Evolutionary conservation across 1,140 invertebrate genomes (phyloP).

Genomic region (Andricus grossulariae): DNA sequence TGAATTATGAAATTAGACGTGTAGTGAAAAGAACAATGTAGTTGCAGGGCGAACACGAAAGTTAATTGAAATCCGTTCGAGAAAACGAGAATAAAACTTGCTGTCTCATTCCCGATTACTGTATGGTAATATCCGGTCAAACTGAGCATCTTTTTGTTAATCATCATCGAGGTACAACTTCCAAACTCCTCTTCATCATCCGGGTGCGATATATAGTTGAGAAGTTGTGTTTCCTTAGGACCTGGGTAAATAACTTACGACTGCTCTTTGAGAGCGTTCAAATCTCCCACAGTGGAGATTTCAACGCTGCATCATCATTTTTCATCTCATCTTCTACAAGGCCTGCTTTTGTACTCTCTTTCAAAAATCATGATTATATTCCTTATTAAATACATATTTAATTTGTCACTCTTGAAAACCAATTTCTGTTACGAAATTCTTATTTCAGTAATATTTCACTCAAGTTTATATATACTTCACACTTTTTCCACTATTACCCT

Average conservation of each 20-base stretch:
- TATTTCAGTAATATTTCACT: no score
- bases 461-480: no score
- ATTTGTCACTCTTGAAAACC: no score
- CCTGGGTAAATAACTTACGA: not conserved
- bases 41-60: not conserved
- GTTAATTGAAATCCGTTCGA: slow-evolving; percentile 10
- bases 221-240: not conserved
- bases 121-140: slow-evolving; percentile 4
- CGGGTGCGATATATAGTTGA: not conserved
- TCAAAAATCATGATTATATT: no score
- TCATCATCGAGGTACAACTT: not conserved
- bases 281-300: slow-evolving; percentile 16
- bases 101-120: slow-evolving; percentile 5
- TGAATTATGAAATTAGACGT: not conserved
- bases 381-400: no score
- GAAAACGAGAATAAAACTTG: slow-evolving; percentile 7
- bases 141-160: slow-evolving; percentile 1
- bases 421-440: no score
- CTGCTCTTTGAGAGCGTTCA: slow-evolving; percentile 5
- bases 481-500: no score
- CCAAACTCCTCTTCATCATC: not conserved
- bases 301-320: slow-evolving; percentile 14
- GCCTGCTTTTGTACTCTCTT: no score
- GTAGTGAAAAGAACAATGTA: not conserved
- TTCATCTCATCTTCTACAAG: not conserved